phyloP scores from a whole-genome alignment of 1,140 invertebrate species.

The Drosophila cardini region DNA sequence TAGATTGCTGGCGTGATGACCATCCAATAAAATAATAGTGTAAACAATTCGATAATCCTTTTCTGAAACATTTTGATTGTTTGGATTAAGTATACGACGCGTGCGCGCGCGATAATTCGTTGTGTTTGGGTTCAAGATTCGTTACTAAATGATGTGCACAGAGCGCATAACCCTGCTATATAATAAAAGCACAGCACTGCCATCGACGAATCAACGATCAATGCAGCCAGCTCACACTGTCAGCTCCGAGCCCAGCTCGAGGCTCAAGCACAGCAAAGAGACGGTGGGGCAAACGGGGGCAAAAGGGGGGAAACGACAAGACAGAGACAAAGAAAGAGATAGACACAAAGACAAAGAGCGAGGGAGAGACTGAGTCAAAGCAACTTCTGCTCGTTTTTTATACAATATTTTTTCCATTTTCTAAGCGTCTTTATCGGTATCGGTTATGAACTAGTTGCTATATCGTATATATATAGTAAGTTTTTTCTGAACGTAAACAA shows the following conservation, averaged over 20 bases:
- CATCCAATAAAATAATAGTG: slow-evolving; percentile 70
- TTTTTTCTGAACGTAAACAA: slow-evolving; percentile 57
- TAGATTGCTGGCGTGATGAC: slow-evolving; percentile 61
- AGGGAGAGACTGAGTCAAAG: slow-evolving; percentile 30
- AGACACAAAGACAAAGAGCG: neutral
- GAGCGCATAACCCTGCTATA: slow-evolving; percentile 57
- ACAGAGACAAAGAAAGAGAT: neutral
- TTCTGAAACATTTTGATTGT: slow-evolving; percentile 68
- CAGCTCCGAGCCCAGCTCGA: slow-evolving; percentile 9
- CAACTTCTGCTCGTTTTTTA: neutral
- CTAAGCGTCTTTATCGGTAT: slow-evolving; percentile 34
- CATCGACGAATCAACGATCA: slow-evolving; percentile 46
- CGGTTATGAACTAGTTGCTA: slow-evolving; percentile 30
- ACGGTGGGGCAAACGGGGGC: too few relatives aligned
- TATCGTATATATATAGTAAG: slow-evolving; percentile 22
- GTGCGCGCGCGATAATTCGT: slow-evolving; percentile 23
- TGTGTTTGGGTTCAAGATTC: slow-evolving; percentile 62
- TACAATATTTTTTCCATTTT: too few relatives aligned
- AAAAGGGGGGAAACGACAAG: neutral
- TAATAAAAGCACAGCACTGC: slow-evolving; percentile 49
- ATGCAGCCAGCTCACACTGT: slow-evolving; percentile 38
- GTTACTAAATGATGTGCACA: slow-evolving; percentile 71
- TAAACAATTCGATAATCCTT: slow-evolving; percentile 74
- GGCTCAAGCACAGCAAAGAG: slow-evolving; percentile 5
- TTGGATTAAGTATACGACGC: slow-evolving; percentile 6